Base-by-base conservation (phyloP, 2,113 vertebrate genomes). In the Oxygymnocypris stewartii region DNA sequence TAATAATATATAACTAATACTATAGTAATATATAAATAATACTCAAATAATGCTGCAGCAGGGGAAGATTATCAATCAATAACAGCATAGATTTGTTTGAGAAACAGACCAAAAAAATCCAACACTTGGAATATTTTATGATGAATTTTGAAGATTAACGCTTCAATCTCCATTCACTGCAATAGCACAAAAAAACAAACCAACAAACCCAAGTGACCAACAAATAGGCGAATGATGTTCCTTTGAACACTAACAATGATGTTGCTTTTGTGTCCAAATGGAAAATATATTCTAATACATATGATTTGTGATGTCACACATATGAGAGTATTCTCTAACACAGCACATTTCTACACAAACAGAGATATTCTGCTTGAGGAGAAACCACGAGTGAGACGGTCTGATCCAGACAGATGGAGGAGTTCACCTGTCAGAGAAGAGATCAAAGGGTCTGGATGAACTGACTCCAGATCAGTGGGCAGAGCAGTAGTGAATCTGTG, bases 341-440 rank as follows among this genome's bases (percentile, higher is more conserved):
- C 9, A 61, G 16, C 1, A 2, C 6, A 20, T 57, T 6, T 57
- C 51, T 20, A 57, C 16, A 57, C 76, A 42, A 12, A 7, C 57
- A 42, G 78, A 63, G 3, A 25, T 6, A 61, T 61, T n/a, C 37
- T 42, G 73, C 73, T 75, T 75, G 23, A 80, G 57, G 7, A 14
- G 12, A 61, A 44, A 63, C 11, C 23, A 16, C 11, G 35, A 23
- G 42, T 49, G 20, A 79, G 78, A 59, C n/a, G 23, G n/a, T 81
- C 57, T 81, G 40, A 81, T 44, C 23, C 57, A 51, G 31, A 77
- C 20, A 40, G 49, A 69, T 65, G 74, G 86, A 25, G 59, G 61
- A 84, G 57, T 83, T 65, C 81, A 67, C 54, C 73, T 82, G 59
- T 78, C 81, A 79, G 78, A 84, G 65, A 78, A 61, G n/a, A 84